Conservation (phyloP, 37 sponge, comb jelly and placozoan genomes). For the Mnemiopsis leidyi region DNA sequence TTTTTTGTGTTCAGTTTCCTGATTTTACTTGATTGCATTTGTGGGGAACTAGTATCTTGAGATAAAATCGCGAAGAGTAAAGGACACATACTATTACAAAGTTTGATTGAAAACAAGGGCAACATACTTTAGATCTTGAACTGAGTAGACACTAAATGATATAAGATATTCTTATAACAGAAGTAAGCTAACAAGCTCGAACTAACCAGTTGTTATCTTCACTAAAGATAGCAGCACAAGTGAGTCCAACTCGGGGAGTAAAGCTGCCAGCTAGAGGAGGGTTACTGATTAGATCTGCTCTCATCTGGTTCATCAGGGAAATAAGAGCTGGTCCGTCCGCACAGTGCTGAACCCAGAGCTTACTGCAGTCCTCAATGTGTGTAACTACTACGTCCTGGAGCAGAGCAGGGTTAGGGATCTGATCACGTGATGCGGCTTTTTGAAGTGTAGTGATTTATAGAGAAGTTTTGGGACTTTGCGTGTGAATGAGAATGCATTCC, state of each 20-base stretch:
- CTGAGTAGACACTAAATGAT: too few relatives aligned
- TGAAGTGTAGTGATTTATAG: too few relatives aligned
- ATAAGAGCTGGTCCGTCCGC: slow-evolving; percentile 70
- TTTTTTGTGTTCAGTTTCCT: too few relatives aligned
- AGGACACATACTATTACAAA: too few relatives aligned
- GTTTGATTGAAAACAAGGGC: too few relatives aligned
- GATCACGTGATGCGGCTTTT: neutral
- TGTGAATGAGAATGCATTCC: neutral
- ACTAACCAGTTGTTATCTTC: slow-evolving; percentile 70
- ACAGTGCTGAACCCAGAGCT: slow-evolving; percentile 66
- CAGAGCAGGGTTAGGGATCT: neutral
- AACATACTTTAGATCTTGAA: too few relatives aligned
- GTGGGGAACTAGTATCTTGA: too few relatives aligned
- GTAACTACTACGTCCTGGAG: slow-evolving; percentile 50
- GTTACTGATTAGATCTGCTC: slow-evolving; percentile 74
- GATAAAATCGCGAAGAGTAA: too few relatives aligned
- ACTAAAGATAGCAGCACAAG: slow-evolving; percentile 79
- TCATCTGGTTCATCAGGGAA: slow-evolving; percentile 76
- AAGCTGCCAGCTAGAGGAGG: slow-evolving; percentile 86
- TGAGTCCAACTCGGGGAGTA: slow-evolving; percentile 72
- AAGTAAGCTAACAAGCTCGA: too few relatives aligned
- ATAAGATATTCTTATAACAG: too few relatives aligned
- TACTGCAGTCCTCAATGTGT: slow-evolving; percentile 3
- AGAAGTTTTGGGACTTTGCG: too few relatives aligned
- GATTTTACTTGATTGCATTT: too few relatives aligned